A percentile compares a stretch with the other conserved stretches of the same genome.
phyloP scores from a whole-genome alignment of 1,140 invertebrate species.

The Macrobrachium rosenbergii region DNA sequence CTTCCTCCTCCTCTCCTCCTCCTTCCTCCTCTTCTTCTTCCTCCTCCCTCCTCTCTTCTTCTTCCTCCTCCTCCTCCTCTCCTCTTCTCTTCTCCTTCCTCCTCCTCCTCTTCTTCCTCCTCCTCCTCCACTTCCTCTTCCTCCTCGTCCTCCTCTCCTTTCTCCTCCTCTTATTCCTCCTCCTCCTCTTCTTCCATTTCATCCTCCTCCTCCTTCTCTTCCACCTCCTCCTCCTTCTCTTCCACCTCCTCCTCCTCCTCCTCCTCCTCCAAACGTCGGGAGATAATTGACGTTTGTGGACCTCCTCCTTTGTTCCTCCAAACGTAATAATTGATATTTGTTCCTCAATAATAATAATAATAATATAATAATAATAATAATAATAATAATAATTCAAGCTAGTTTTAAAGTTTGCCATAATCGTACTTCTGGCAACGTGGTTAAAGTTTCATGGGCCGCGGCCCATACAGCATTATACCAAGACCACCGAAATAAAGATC shows the following conservation, averaged over 20 bases:
- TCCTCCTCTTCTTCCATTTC: not conserved
- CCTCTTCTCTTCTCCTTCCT: slow-evolving; percentile 26
- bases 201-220: not conserved
- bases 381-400: too few relatives aligned
- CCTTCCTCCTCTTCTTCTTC: not conserved
- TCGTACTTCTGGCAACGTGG: too few relatives aligned
- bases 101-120: not conserved
- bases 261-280: not conserved
- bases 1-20: not conserved
- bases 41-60: slow-evolving; percentile 11
- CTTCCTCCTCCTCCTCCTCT: not conserved
- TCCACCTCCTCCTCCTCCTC: not conserved
- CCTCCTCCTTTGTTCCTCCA: not conserved
- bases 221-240: not conserved
- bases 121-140: not conserved
- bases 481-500: too few relatives aligned
- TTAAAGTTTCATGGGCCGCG: too few relatives aligned
- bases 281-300: not conserved
- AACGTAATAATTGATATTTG: not conserved
- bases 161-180: not conserved
- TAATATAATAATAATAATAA: too few relatives aligned
- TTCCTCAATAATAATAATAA: too few relatives aligned
- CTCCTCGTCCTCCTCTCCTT: not conserved
- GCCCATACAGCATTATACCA: too few relatives aligned
- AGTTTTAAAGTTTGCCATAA: too few relatives aligned